Evolutionary conservation across 2,113 vertebrate genomes (phyloP), one percentile per base, ranked within the genome.

Genomic region (Anoura caudifer): DNA sequence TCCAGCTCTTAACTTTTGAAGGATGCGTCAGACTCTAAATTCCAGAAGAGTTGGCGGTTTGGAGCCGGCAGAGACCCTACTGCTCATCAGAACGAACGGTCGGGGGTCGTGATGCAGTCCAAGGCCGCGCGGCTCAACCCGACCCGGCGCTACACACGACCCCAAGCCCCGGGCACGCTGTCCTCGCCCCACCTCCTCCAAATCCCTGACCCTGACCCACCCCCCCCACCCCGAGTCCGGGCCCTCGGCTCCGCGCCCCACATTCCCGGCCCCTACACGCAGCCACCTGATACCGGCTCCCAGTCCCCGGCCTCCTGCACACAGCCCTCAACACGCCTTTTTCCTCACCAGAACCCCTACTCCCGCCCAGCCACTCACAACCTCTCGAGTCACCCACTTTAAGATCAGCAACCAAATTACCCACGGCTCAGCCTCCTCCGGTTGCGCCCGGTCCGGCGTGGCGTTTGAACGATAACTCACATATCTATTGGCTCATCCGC

Each of bases 391-490:
- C 19, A 26, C 80, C 1, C 28, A 5, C 36, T 8, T 1, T 0
- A 3, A 1, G 0, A 22, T 0, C 36, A 36, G n/a, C 94, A 22
- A 36, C 36, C 36, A 67, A 52, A 11, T 56, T 84, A 9, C 7
- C 15, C 36, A 2, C 33, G 9, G 0, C 2, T 0, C 12, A 0
- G 1, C 14, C 19, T 45, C 26, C 16, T 1, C 7, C 31, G 0
- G n/a, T 0, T 6, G 5, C 87, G 0, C 41, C 36, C 0, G 26
- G 0, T 33, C 47, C 0, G 31, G 0, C 56, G 47, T 11, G 2
- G 72, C 1, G 87, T 98, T 98, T 97, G 92, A 98, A 97, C 50
- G 77, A 82, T 54, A 97, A 94, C 88, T 43, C 82, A 52, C 6
- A 50, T 12, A 7, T 28, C 73, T 31, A 97, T 98, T 97, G 97